Evolutionary conservation across 2,113 vertebrate genomes (phyloP), one percentile per base, ranked within the genome.

Genomic region (Melanotaenia duboulayi): DNA sequence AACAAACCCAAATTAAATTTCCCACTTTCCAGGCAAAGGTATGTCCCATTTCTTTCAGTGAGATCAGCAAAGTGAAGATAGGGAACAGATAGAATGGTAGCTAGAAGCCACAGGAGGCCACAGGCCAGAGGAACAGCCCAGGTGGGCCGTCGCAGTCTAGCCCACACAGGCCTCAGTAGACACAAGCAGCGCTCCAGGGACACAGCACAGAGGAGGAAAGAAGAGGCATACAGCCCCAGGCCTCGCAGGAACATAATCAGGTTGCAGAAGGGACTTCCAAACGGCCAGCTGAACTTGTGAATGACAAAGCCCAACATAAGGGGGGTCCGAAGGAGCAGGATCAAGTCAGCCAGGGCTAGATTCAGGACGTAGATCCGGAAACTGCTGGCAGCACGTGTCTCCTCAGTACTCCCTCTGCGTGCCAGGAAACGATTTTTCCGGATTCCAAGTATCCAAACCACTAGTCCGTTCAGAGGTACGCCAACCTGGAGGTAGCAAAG

Each of bases 171-270:
- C 61, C 44, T 90, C 14, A 95, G 84, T 17, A 95, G 80, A 74
- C 94, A 95, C 72, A 94, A 74, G 79, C 93, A 94, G 8, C 94
- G 86, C 66, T 95, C 94, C 85, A 94, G 14, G 1, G 93, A 87
- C 50, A 95, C 92, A 4, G 93, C 92, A 6, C 93, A 93, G 25
- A 95, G 83, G 40, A 94, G 84, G 78, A 94, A 94, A 0, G 94
- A 89, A 0, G 91, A 89, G 4, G 86, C 84, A 12, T 94, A 95
- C 48, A 95, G 59, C 2, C 93, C 94, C 42, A 95, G 61, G 23
- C 86, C 88, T 25, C 94, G 86, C 55, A 95, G 79, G 81, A 93
- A 92, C 61, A 95, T 85, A 17, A 76, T 2, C 22, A 95, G 4
- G 11, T 56, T 70, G 67, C 94, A 95, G 28, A 82, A 59, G 7